Percentiles rank a stretch among this genome's conserved stretches.
Conservation (phyloP, 2,113 vertebrate genomes). For the Rallus limicola region DNA sequence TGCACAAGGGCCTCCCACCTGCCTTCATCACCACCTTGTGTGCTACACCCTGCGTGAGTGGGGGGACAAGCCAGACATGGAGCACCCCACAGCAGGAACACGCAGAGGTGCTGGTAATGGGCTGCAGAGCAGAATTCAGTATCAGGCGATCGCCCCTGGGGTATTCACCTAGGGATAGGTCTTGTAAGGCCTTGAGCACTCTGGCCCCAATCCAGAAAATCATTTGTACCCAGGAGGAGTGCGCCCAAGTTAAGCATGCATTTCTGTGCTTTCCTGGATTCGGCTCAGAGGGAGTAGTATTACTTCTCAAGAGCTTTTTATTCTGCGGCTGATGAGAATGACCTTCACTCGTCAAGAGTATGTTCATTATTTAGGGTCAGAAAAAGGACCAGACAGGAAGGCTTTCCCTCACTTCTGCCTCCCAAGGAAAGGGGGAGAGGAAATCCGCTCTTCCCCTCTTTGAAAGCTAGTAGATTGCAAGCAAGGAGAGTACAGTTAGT, state of each 20-base stretch:
- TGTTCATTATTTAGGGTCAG: constrained; percentile 1
- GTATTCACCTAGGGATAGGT: background rate
- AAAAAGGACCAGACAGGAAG: background rate
- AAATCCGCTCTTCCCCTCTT: background rate
- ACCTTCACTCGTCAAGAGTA: background rate
- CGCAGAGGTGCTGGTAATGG: background rate
- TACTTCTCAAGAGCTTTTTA: constrained; percentile 10
- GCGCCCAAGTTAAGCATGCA: background rate
- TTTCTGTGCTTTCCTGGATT: background rate
- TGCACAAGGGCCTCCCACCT: background rate
- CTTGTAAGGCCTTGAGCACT: background rate
- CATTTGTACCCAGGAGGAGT: background rate
- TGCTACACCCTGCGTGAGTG: background rate
- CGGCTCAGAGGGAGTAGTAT: background rate
- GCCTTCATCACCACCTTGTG: background rate
- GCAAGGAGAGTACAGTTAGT: background rate
- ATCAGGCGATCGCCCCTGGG: background rate
- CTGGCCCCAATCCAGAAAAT: background rate
- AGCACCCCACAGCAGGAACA: background rate
- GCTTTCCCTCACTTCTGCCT: background rate
- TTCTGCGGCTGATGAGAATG: background rate
- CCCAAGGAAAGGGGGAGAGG: background rate
- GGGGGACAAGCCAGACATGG: background rate
- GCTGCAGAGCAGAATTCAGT: background rate
- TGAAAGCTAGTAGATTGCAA: background rate